These are phyloP conservation scores for Erynnis tages DNA, from an alignment of 2,888 invertebrate species.

Conservation along the genomic window DNA sequence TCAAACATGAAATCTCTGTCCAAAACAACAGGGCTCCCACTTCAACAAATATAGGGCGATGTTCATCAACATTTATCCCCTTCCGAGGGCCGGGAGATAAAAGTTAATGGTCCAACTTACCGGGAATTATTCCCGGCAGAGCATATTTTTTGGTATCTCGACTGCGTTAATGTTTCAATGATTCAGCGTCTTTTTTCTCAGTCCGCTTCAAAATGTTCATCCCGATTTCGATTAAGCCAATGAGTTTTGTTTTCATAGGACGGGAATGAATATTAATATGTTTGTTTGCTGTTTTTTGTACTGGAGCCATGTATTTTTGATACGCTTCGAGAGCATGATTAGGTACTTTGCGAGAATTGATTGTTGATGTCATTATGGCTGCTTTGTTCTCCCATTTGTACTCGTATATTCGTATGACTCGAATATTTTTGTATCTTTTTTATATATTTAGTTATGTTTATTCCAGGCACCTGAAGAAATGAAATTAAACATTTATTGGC, in stretches of 20 bases:
- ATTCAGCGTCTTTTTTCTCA: slow-evolving; percentile 35
- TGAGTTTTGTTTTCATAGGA: slow-evolving; percentile 17
- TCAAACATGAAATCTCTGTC: too few relatives aligned
- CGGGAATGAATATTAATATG: slow-evolving; percentile 14
- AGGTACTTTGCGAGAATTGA: too few relatives aligned
- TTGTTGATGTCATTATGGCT: too few relatives aligned
- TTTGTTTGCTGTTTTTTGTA: neutral
- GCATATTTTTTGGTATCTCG: slow-evolving; percentile 49
- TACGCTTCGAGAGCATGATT: too few relatives aligned
- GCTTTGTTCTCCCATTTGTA: too few relatives aligned
- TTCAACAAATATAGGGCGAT: slow-evolving; percentile 17
- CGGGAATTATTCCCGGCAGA: slow-evolving; percentile 60
- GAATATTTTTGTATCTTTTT: neutral
- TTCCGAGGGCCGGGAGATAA: slow-evolving; percentile 51
- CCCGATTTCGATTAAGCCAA: slow-evolving; percentile 11
- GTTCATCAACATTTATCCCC: slow-evolving; percentile 39
- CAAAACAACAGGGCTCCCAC: neutral
- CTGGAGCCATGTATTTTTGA: neutral
- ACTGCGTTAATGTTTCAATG: slow-evolving; percentile 44
- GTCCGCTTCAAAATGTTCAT: slow-evolving; percentile 9
- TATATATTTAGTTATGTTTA: too few relatives aligned
- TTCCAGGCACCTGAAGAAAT: too few relatives aligned
- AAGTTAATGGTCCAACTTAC: slow-evolving; percentile 75
- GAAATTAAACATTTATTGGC: too few relatives aligned
- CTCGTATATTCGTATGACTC: too few relatives aligned